These are phyloP conservation scores for Teleiodes luculella DNA, from an alignment of 2,888 invertebrate genomes.

Conservation along the genomic window DNA sequence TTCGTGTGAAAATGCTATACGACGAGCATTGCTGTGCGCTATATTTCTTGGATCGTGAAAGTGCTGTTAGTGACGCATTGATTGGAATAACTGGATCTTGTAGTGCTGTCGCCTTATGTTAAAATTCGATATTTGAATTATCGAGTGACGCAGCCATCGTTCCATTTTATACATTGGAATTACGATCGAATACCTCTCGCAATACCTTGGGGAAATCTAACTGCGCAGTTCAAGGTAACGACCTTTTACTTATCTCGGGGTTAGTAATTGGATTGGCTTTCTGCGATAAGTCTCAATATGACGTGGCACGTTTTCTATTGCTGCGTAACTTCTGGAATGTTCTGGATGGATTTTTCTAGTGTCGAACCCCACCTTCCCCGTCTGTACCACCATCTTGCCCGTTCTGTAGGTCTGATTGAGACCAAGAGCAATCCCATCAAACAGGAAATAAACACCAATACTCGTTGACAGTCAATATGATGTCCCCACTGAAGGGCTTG, in stretches of 20 bases:
- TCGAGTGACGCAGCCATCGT: slow-evolving; percentile 23
- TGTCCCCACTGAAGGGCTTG: no score
- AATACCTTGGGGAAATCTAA: slow-evolving; percentile 3
- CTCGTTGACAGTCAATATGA: no score
- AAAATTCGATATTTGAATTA: slow-evolving; percentile 26
- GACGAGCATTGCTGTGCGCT: slow-evolving; percentile 41
- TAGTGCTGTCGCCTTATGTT: slow-evolving; percentile 35
- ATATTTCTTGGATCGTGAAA: slow-evolving; percentile 48
- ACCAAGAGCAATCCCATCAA: no score
- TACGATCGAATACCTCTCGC: not conserved
- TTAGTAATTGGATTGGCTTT: slow-evolving; percentile 1
- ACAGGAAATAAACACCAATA: no score
- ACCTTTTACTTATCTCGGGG: not conserved
- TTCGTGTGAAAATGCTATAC: slow-evolving; percentile 30
- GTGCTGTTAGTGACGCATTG: slow-evolving; percentile 39
- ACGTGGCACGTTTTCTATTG: not conserved
- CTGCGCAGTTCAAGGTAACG: slow-evolving; percentile 4
- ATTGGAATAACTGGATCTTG: slow-evolving; percentile 28
- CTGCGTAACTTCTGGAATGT: not conserved
- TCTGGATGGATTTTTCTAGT: not conserved
- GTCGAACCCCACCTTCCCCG: no score
- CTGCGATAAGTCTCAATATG: not conserved
- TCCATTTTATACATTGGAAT: not conserved
- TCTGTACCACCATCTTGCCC: no score
- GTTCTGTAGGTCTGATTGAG: no score